These are phyloP conservation scores for Ceratina japonica DNA, from an alignment of 1,140 invertebrate species.

Conservation along the genomic window DNA sequence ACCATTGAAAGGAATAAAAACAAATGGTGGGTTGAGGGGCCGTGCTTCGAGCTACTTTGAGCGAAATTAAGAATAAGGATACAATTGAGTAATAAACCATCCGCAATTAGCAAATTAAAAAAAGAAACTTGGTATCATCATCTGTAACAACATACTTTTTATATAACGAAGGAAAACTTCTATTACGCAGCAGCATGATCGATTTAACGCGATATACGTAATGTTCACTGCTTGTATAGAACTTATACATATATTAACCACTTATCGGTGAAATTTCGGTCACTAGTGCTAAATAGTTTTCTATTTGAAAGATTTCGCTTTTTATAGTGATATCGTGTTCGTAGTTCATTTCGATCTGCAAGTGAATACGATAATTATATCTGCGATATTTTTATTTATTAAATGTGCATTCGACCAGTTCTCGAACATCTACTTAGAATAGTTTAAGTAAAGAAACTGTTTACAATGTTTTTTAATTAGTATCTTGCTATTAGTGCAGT, in stretches of 20 bases:
- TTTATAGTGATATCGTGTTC: slow-evolving; percentile 65
- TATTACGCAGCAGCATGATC: slow-evolving; percentile 53
- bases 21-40: slow-evolving; percentile 75
- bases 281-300: slow-evolving; percentile 44
- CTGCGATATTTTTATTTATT: neutral
- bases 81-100: neutral
- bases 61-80: neutral
- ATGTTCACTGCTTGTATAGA: slow-evolving; percentile 11
- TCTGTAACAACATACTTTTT: slow-evolving; percentile 26
- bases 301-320: slow-evolving; percentile 38
- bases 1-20: too few relatives aligned
- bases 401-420: neutral
- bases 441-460: neutral
- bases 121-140: slow-evolving; percentile 19
- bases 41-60: slow-evolving; percentile 70
- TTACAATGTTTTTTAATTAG: neutral
- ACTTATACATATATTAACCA: slow-evolving; percentile 59
- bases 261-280: slow-evolving; percentile 31
- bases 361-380: neutral
- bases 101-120: slow-evolving; percentile 31
- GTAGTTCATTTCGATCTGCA: slow-evolving; percentile 44
- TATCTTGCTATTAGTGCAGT: neutral
- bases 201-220: slow-evolving; percentile 47
- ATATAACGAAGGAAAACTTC: neutral
- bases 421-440: neutral